Percentiles rank a stretch among this genome's conserved stretches.
These are phyloP conservation scores for Bradysia coprophila DNA, from an alignment of 1,140 invertebrate species.

Conservation along the genomic window DNA sequence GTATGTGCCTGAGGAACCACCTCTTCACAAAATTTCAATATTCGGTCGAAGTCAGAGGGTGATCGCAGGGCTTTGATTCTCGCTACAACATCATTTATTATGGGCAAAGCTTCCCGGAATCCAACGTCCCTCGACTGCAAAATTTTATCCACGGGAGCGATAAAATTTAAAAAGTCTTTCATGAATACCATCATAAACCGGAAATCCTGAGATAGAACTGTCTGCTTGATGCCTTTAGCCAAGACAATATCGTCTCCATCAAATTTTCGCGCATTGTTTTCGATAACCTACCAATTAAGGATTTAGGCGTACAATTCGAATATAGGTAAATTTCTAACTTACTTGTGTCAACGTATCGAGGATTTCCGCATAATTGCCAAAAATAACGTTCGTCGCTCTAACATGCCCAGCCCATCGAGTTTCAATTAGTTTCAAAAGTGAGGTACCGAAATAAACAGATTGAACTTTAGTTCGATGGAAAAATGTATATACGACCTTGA, in stretches of 20 bases:
- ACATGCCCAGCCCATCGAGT: neutral
- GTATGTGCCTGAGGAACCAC: neutral
- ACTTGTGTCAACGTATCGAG: neutral
- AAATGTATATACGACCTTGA: neutral
- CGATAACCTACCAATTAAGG: too few species aligned
- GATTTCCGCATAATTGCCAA: neutral
- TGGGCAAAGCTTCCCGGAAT: neutral
- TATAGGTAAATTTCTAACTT: neutral
- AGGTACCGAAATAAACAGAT: neutral
- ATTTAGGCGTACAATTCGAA: too few species aligned
- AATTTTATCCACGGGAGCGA: neutral
- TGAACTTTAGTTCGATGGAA: neutral
- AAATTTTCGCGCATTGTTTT: too few species aligned
- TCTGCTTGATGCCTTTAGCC: neutral
- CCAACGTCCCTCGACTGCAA: neutral
- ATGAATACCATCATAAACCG: neutral
- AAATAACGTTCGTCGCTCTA: neutral
- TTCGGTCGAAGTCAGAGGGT: neutral
- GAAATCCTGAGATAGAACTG: neutral
- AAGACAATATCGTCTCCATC: neutral
- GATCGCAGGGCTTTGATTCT: neutral
- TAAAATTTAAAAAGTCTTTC: neutral
- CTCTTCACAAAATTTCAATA: neutral
- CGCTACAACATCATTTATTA: neutral
- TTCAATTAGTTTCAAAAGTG: neutral